A percentile compares a stretch with the other conserved stretches of the same genome.
Evolutionary conservation across 2,797 vertebrate species (phyloP).

Genomic region (Helicolenus hilgendorfi): DNA sequence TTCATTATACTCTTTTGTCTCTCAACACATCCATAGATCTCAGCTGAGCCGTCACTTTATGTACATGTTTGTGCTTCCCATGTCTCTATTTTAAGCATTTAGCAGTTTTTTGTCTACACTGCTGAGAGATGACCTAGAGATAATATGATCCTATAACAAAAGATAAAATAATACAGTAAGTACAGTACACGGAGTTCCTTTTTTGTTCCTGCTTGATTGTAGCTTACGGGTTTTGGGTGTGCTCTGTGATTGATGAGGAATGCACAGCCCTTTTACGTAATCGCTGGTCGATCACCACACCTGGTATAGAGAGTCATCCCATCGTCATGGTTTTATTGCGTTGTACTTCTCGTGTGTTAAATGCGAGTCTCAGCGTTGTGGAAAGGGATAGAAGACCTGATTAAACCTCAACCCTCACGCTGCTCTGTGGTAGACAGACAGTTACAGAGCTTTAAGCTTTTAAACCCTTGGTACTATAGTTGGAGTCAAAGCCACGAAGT

Average conservation of each 20-base stretch:
- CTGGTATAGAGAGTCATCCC: slow-evolving; percentile 56
- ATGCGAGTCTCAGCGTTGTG: slow-evolving; percentile 15
- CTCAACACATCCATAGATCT: neutral
- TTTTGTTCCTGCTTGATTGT: neutral
- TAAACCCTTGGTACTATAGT: neutral
- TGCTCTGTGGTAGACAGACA: neutral
- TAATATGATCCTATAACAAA: slow-evolving; percentile 23
- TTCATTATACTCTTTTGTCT: neutral
- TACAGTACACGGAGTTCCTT: slow-evolving; percentile 1
- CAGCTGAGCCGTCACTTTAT: neutral
- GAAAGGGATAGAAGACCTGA: slow-evolving; percentile 13
- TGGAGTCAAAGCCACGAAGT: neutral
- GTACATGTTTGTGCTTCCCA: neutral
- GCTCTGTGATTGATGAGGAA: slow-evolving; percentile 65
- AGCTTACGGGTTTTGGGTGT: slow-evolving; percentile 28
- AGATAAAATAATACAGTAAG: neutral
- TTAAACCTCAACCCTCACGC: neutral
- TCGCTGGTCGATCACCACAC: slow-evolving; percentile 53
- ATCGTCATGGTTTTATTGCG: slow-evolving; percentile 47
- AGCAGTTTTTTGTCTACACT: neutral
- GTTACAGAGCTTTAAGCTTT: neutral
- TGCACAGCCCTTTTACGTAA: slow-evolving; percentile 44
- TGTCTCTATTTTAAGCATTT: neutral
- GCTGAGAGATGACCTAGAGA: slow-evolving; percentile 3
- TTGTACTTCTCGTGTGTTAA: slow-evolving; percentile 14